Conservation (phyloP, 2,113 vertebrate genomes). For the Prinia subflava region DNA sequence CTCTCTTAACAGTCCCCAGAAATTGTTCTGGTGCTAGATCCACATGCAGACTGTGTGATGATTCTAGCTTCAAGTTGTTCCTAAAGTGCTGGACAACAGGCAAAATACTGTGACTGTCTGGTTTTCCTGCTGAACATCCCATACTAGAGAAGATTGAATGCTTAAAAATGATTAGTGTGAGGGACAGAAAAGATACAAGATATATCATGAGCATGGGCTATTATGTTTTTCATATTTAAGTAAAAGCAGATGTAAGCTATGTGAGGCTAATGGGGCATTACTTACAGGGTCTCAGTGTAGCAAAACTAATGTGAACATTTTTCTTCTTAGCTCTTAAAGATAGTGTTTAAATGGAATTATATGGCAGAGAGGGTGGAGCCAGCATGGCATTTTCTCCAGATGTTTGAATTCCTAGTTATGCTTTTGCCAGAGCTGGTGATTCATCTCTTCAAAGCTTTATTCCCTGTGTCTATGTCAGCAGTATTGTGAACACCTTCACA, state of each 20-base stretch:
- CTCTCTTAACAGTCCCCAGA: not conserved
- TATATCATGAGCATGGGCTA: not conserved
- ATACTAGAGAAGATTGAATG: not conserved
- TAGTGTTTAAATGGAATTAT: not conserved
- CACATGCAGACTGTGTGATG: not conserved
- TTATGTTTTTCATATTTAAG: conserved; percentile 35
- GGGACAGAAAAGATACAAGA: not conserved
- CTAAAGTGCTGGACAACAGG: not conserved
- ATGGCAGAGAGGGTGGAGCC: not conserved
- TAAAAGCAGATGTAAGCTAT: conserved; percentile 43
- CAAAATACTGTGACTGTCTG: not conserved
- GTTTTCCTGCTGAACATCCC: not conserved
- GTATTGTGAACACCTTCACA: not conserved
- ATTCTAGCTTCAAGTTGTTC: not conserved
- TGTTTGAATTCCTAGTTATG: not conserved
- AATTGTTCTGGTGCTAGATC: not conserved
- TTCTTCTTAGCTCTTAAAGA: conserved; percentile 32
- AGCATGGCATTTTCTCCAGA: not conserved
- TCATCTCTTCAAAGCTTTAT: not conserved
- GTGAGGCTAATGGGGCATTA: conserved; percentile 34
- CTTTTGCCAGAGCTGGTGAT: not conserved
- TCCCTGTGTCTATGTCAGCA: not conserved
- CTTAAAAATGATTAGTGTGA: not conserved
- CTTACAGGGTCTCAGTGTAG: conserved; percentile 10
- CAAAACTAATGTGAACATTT: conserved; percentile 50